These are phyloP conservation scores for Camponotus vicinus DNA, from an alignment of 1,140 invertebrate genomes.

Conservation along the genomic window DNA sequence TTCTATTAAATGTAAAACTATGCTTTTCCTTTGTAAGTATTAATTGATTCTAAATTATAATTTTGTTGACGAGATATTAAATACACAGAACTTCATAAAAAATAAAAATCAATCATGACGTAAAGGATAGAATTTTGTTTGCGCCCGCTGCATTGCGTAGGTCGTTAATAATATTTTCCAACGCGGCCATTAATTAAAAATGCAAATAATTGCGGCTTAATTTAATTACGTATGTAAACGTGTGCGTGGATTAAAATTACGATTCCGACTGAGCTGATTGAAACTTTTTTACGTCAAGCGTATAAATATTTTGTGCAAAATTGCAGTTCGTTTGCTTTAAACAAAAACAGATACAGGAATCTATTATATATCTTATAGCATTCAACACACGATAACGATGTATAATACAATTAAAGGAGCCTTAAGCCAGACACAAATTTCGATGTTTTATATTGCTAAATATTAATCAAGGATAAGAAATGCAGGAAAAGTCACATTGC, in stretches of 20 bases:
- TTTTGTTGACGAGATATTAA: neutral
- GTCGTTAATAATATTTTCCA: conserved; percentile 57
- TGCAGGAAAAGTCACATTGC: conserved; percentile 1
- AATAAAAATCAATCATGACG: conserved; percentile 19
- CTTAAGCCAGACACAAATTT: neutral
- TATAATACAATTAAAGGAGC: neutral
- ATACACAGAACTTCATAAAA: neutral
- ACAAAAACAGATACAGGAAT: conserved; percentile 47
- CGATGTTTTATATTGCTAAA: neutral
- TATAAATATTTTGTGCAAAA: conserved; percentile 54
- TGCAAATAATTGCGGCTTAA: conserved; percentile 61
- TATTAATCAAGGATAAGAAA: conserved; percentile 26
- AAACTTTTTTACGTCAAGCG: conserved; percentile 46
- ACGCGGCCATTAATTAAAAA: conserved; percentile 54
- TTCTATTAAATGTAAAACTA: neutral
- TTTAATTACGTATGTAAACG: conserved; percentile 57
- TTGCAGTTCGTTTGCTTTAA: conserved; percentile 34
- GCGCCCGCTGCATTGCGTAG: conserved; percentile 15
- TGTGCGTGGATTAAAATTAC: conserved; percentile 51
- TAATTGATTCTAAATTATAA: conserved; percentile 15
- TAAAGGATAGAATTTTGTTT: conserved; percentile 40
- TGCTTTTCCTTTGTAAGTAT: neutral
- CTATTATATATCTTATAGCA: neutral
- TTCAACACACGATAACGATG: neutral
- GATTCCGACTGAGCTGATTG: conserved; percentile 48